Evolutionary conservation across 1,140 invertebrate genomes (phyloP).

Genomic region (Macrostomum lignano): DNA sequence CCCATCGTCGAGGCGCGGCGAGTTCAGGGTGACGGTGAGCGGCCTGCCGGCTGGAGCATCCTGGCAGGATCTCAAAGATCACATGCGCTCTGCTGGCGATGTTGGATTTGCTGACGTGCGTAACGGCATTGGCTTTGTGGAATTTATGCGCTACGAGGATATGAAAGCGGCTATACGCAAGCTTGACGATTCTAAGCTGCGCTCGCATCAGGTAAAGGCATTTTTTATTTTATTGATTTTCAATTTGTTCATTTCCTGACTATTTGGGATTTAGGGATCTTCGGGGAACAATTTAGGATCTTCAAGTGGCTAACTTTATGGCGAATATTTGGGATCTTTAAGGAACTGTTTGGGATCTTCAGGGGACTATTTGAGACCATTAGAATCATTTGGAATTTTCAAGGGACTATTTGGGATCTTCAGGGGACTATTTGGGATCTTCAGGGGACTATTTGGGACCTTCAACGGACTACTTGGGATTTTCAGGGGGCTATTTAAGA

Average conservation of each 20-base stretch:
- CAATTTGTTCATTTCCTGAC: slow-evolving; percentile 5
- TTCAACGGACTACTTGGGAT: too few relatives aligned
- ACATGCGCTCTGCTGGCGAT: slow-evolving; percentile 89
- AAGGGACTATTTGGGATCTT: too few relatives aligned
- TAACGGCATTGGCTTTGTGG: slow-evolving; percentile 79
- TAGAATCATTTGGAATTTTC: too few relatives aligned
- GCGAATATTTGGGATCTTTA: neutral
- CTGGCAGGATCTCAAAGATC: slow-evolving; percentile 86
- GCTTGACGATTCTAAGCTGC: slow-evolving; percentile 66
- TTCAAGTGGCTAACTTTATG: neutral
- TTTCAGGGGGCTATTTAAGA: too few relatives aligned
- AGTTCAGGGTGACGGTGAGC: slow-evolving; percentile 15
- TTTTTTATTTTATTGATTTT: slow-evolving; percentile 1
- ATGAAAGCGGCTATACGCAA: slow-evolving; percentile 96
- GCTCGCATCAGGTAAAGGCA: slow-evolving; percentile 56
- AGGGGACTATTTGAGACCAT: too few relatives aligned
- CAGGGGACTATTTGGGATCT: too few relatives aligned
- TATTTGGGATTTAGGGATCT: neutral
- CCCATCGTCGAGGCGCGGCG: too few relatives aligned
- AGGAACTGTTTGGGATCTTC: neutral
- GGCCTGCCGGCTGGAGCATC: slow-evolving; percentile 51
- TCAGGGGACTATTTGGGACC: too few relatives aligned
- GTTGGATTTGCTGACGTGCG: slow-evolving; percentile 84
- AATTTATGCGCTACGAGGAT: slow-evolving; percentile 69
- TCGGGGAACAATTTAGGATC: neutral